Evolutionary conservation across 2,888 invertebrate species (phyloP).

Genomic region (Phania funesta): DNA sequence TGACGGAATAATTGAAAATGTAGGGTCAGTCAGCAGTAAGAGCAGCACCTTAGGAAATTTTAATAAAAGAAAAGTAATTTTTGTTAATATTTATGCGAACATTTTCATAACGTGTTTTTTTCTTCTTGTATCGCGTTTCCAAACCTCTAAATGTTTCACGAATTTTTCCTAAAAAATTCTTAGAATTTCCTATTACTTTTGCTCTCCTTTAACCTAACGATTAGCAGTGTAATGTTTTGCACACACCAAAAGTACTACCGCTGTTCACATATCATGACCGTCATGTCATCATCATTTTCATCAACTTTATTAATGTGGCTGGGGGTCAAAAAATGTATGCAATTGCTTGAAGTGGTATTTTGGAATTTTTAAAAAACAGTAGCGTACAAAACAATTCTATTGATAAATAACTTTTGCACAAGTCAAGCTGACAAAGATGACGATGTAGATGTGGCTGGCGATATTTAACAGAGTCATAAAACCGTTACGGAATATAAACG

Average conservation of each 20-base stretch:
- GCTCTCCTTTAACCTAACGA: too few relatives aligned
- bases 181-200: too few relatives aligned
- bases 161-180: too few relatives aligned
- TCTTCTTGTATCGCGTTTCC: too few relatives aligned
- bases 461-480: conserved; percentile 12
- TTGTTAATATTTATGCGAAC: too few relatives aligned
- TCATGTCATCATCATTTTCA: conserved; percentile 22
- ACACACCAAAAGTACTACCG: not conserved
- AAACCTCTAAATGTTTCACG: too few relatives aligned
- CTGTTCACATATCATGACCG: conserved; percentile 30
- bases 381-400: conserved; percentile 44
- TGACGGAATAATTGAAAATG: too few relatives aligned
- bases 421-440: conserved; percentile 25
- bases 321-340: conserved; percentile 22
- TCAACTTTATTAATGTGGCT: conserved; percentile 28
- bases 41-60: too few relatives aligned
- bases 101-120: too few relatives aligned
- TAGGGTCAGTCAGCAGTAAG: too few relatives aligned
- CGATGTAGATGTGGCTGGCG: conserved; percentile 2
- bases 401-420: conserved; percentile 60
- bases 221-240: too few relatives aligned
- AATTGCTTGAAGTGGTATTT: conserved; percentile 40
- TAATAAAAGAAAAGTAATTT: too few relatives aligned
- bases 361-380: not conserved
- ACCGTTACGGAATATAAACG: conserved; percentile 13